phyloP scores from a whole-genome alignment of 2,888 invertebrate genomes.

The Clostera curtula region DNA sequence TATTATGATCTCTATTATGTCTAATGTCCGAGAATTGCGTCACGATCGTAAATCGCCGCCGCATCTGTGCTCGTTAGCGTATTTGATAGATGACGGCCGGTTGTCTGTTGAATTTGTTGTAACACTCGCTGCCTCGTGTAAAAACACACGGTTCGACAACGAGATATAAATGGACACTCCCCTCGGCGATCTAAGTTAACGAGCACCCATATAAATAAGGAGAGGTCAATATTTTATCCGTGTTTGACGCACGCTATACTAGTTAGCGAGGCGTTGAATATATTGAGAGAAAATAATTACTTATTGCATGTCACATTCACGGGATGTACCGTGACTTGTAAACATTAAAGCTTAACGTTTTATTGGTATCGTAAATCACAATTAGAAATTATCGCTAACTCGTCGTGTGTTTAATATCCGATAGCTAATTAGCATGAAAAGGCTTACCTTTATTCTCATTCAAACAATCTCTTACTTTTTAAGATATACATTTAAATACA shows the following conservation, averaged over 20 bases:
- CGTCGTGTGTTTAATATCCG: too few species aligned
- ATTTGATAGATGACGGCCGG: constrained; percentile 72
- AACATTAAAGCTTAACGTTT: constrained; percentile 11
- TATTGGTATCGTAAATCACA: too few species aligned
- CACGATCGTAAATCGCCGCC: constrained; percentile 64
- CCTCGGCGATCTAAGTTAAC: constrained; percentile 70
- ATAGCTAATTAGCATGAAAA: too few species aligned
- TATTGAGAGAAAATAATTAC: constrained; percentile 25
- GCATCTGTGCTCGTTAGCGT: constrained; percentile 70
- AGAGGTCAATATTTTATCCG: constrained; percentile 59
- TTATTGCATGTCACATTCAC: constrained; percentile 13
- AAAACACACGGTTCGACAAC: constrained; percentile 68
- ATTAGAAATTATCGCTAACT: too few species aligned
- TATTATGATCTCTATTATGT: too few species aligned
- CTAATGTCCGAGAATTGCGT: constrained; percentile 35
- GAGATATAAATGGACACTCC: constrained; percentile 68
- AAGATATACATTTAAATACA: too few species aligned
- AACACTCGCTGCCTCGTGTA: constrained; percentile 60
- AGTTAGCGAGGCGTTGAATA: constrained; percentile 32
- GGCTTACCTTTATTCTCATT: too few species aligned
- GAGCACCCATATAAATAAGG: constrained; percentile 69
- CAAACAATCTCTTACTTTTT: too few species aligned
- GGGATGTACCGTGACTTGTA: constrained; percentile 11
- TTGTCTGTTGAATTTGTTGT: constrained; percentile 70
- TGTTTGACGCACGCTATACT: constrained; percentile 40